Evolutionary conservation across 2,888 invertebrate genomes (phyloP), one percentile per base, ranked within the genome.

Genomic region (Cephus spinipes): DNA sequence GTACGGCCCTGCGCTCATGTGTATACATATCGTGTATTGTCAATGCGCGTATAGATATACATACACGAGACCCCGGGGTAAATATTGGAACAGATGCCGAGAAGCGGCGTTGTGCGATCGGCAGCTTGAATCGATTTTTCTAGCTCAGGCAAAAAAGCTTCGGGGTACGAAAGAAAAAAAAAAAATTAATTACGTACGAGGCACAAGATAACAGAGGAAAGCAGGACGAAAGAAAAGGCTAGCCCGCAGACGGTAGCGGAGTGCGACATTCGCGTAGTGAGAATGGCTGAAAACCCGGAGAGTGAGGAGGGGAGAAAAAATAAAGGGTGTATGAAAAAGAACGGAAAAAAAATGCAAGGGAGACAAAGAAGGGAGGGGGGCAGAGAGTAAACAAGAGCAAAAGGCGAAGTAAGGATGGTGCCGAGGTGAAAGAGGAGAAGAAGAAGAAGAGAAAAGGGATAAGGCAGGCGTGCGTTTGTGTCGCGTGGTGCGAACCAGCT

Each of bases 401-500:
- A 6, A 55, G 2, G 23, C 55, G 23, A 9, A 55, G 9, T 55
- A 23, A 23, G 71, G 71, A 33, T 31, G 71, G 32, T 31, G 6
- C 9, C 23, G 71, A 31, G 71, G 71, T 71, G 71, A 31, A 23
- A 31, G 71, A 33, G 4, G 71, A 31, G 32, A 32, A 32, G 71
- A 32, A 32, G 71, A 32, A 32, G 69, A 11, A 30, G 30, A 71
- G 71, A 71, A 33, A 69, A 71, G 71, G 71, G 32, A 71, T 31
- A 71, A 55, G 55, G 40, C 35, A 55, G 23, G 12, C 55, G 55
- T 71, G 31, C 71, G 71, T 71, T 71, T 71, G 71, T 31, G 71
- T 71, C 71, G 71, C 71, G 71, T 71, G 71, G 71, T 71, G 71
- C 71, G 71, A 71, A 71, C 71, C 71, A 71, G 71, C 75, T 33